Evolutionary conservation across 92 coral and sea anemone genomes (phyloP), one percentile per base, ranked within the genome.

Genomic region (Porites cylindrica): DNA sequence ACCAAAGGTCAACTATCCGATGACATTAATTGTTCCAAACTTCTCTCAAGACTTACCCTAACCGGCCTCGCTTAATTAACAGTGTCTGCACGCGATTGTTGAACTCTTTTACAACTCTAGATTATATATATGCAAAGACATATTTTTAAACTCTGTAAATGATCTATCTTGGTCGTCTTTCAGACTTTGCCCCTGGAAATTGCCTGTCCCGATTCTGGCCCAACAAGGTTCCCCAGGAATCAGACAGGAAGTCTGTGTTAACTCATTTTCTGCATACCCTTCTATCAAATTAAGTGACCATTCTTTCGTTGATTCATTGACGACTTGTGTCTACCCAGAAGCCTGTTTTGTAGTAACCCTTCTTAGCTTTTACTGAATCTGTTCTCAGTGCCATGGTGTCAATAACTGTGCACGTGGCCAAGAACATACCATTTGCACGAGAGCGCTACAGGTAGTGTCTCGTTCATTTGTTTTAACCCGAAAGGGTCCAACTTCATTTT

Each of bases 31-130:
- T 53, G 11, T 23, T 81, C 68, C 11, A 32, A 70, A 81, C 10
- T 5, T 81, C n/a, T 62, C 77, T 12, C 24, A 6, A 54, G 77
- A 54, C 77, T 4, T 26, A 81, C 47, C 5, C 47, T 38, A 38
- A 38, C 47, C 6, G 6, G 47, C 47, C 47, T 38, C 47, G 6
- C 47, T 38, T 38, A 38, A 38, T 38, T 38, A 38, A 38, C n/a
- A 29, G 61, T 38, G 86, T 70, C 78, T 82, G 86, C 86, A 82
- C 86, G 86, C 86, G 86, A 82, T 82, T 6, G 9, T 0, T 29
- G n/a, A 54, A 19, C 8, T 29, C 66, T 51, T 12, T 21, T 32
- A 69, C 18, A 70, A 61, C 43, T 13, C 32, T 32, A 38, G 11
- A 38, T 38, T 38, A 38, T 47, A 26, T 16, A 38, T 58, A 9